A percentile compares a stretch with the other conserved stretches of the same genome.
Evolutionary conservation across 2,113 vertebrate species (phyloP).

Genomic region (Cisticola juncidis): DNA sequence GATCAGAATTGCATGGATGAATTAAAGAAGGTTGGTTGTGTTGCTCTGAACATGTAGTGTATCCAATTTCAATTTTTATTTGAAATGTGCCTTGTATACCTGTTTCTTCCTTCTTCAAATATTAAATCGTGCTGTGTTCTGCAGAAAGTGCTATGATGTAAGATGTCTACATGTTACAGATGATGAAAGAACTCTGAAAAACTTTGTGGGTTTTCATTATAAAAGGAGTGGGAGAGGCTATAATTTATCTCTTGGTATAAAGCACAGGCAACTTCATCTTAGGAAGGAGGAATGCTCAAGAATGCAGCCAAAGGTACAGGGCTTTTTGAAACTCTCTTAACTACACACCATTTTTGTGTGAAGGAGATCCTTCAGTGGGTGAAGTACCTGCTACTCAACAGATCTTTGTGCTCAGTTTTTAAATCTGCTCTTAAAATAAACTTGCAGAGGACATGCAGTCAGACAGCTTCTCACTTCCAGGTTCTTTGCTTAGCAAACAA

Average conservation of each 20-base stretch:
- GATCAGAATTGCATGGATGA: not conserved
- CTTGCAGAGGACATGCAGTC: not conserved
- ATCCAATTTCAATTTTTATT: not conserved
- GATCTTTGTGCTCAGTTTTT: not conserved
- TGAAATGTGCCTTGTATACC: not conserved
- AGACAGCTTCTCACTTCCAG: not conserved
- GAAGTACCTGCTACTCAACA: not conserved
- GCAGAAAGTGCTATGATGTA: not conserved
- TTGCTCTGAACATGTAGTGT: not conserved
- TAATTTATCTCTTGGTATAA: not conserved
- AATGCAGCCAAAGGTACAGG: not conserved
- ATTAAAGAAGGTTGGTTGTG: not conserved
- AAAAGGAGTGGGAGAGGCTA: not conserved
- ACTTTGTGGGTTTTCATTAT: not conserved
- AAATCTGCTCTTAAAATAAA: not conserved
- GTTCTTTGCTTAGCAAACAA: conserved; percentile 28
- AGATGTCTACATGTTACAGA: not conserved
- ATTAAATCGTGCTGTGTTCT: not conserved
- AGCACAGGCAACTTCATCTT: not conserved
- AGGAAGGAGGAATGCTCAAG: not conserved
- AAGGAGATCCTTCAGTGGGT: not conserved
- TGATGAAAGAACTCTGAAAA: not conserved
- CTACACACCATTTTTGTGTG: not conserved
- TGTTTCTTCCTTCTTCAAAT: not conserved
- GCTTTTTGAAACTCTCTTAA: not conserved